A percentile compares a stretch with the other conserved stretches of the same genome.
Conservation (phyloP, 1,140 invertebrate species). For the Conus ventricosus region DNA sequence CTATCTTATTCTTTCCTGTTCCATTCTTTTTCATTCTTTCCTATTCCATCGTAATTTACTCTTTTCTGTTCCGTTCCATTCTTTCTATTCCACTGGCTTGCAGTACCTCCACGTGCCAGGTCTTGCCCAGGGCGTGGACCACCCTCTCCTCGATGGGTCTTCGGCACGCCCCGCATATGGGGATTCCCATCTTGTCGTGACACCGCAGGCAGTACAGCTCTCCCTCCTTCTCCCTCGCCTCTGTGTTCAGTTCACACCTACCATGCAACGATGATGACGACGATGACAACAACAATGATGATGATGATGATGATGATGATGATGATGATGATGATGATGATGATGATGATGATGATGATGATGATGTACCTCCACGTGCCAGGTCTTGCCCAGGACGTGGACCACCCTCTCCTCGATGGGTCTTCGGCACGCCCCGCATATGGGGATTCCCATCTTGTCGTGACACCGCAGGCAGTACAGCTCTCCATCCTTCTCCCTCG, state of each 20-base stretch:
- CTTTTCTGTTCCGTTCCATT: too few species aligned
- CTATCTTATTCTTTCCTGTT: too few species aligned
- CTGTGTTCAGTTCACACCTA: conserved; percentile 81
- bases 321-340: too few species aligned
- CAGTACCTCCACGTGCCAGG: conserved; percentile 90
- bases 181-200: conserved; percentile 98
- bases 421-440: conserved; percentile 88
- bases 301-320: too few species aligned
- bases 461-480: conserved; percentile 98
- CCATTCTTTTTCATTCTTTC: too few species aligned
- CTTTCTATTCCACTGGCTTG: too few species aligned
- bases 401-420: conserved; percentile 74
- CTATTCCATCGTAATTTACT: too few species aligned
- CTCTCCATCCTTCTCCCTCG: conserved; percentile 95
- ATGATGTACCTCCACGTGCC: conserved; percentile 92
- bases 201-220: conserved; percentile 98
- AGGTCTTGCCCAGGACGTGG: conserved; percentile 85
- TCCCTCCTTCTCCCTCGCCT: conserved; percentile 95
- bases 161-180: conserved; percentile 91
- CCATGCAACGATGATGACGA: neutral
- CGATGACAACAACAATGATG: too few species aligned
- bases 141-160: conserved; percentile 74
- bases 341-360: too few species aligned
- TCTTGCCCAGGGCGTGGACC: conserved; percentile 81
- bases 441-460: conserved; percentile 97